Percentiles rank a stretch among this genome's conserved stretches.
Conservation (phyloP, 2,797 vertebrate species). For the Sarcoramphus papa region DNA sequence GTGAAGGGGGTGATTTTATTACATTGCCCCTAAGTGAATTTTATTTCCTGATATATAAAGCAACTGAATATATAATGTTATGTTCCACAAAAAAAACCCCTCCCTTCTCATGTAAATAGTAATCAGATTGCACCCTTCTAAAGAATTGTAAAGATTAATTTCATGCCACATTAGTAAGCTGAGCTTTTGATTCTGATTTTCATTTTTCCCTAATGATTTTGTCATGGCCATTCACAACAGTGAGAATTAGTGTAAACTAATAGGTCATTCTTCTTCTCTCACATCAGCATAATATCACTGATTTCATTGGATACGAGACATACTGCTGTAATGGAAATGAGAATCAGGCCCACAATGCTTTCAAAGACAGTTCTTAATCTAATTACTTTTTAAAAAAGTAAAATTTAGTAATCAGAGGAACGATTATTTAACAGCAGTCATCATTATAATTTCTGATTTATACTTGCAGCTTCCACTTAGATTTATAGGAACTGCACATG, state of each 20-base stretch:
- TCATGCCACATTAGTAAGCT: background rate
- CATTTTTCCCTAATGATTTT: background rate
- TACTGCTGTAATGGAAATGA: background rate
- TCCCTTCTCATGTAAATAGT: background rate
- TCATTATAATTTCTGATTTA: background rate
- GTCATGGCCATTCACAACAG: background rate
- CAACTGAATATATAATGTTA: background rate
- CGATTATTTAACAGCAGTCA: background rate
- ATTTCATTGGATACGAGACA: background rate
- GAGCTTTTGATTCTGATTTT: background rate
- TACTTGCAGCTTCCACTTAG: constrained; percentile 1
- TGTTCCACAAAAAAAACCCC: background rate
- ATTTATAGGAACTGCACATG: background rate
- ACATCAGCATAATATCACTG: background rate
- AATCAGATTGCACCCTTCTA: background rate
- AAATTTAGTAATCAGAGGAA: too few species aligned
- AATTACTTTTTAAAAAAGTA: too few species aligned
- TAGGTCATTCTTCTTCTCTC: background rate
- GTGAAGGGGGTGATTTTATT: background rate
- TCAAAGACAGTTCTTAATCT: too few species aligned
- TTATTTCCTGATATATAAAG: background rate
- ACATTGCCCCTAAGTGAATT: background rate
- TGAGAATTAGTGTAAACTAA: background rate
- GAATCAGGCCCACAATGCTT: background rate
- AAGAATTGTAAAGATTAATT: background rate